phyloP scores from a whole-genome alignment of 2,113 vertebrate species.

The Protobothrops flavoviridis region DNA sequence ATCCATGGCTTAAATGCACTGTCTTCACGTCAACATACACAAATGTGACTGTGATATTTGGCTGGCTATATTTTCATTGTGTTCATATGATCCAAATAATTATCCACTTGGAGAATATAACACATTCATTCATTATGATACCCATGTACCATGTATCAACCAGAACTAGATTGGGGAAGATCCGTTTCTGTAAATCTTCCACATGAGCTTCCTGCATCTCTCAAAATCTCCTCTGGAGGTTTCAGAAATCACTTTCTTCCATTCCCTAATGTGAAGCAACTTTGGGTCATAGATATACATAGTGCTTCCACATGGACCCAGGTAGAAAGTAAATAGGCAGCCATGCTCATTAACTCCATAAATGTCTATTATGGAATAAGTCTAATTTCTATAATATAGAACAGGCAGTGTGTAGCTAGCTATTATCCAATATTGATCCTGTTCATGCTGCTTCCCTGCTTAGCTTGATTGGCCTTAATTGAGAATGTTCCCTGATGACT shows the following conservation, averaged over 20 bases:
- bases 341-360: neutral
- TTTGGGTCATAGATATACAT: neutral
- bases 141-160: neutral
- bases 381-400: neutral
- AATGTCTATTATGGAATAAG: neutral
- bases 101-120: neutral
- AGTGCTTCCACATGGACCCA: neutral
- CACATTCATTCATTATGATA: neutral
- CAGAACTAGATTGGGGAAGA: neutral
- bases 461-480: neutral
- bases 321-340: neutral
- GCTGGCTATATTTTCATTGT: neutral
- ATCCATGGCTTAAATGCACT: neutral
- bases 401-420: neutral
- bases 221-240: neutral
- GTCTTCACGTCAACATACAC: neutral
- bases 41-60: neutral
- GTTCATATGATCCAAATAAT: neutral
- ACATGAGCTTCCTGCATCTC: neutral
- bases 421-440: neutral
- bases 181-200: neutral
- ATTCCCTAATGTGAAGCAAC: neutral
- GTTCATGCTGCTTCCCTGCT: neutral
- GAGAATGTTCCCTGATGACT: conserved; percentile 1
- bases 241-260: neutral